These are phyloP conservation scores for Acipenser transmontanus DNA, from an alignment of 2,797 vertebrate genomes.

Conservation along the genomic window DNA sequence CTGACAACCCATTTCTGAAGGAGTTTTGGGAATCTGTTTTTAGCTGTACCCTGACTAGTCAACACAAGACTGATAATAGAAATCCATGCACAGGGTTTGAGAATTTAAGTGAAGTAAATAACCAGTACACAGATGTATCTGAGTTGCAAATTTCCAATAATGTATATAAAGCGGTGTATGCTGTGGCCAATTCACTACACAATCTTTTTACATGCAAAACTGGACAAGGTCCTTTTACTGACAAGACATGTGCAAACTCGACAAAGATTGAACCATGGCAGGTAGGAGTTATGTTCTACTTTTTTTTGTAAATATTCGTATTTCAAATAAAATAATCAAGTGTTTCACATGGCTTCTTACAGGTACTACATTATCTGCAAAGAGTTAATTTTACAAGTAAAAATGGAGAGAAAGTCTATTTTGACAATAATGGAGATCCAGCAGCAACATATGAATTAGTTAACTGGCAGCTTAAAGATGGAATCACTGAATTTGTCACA, in stretches of 20 bases:
- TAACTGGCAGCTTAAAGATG: conserved; percentile 22
- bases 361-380: conserved; percentile 25
- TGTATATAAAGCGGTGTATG: conserved; percentile 21
- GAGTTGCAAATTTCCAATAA: conserved; percentile 18
- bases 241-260: conserved; percentile 3
- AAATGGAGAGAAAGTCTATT: conserved; percentile 22
- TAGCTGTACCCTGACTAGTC: conserved; percentile 18
- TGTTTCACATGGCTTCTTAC: background rate
- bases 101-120: conserved; percentile 9
- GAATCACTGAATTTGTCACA: conserved; percentile 18
- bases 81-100: conserved; percentile 25
- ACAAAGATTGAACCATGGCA: conserved; percentile 14
- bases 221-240: conserved; percentile 5
- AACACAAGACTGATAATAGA: background rate
- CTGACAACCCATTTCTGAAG: conserved; percentile 22
- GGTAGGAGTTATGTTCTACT: conserved; percentile 1
- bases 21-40: conserved; percentile 28
- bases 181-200: conserved; percentile 17
- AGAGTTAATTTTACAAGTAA: conserved; percentile 21
- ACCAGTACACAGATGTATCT: conserved; percentile 15
- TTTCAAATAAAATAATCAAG: background rate
- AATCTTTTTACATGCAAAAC: background rate
- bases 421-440: conserved; percentile 22
- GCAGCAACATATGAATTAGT: conserved; percentile 26
- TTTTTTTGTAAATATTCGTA: background rate